Evolutionary conservation across 2,888 invertebrate genomes (phyloP).

Genomic region (Andrena minutula): DNA sequence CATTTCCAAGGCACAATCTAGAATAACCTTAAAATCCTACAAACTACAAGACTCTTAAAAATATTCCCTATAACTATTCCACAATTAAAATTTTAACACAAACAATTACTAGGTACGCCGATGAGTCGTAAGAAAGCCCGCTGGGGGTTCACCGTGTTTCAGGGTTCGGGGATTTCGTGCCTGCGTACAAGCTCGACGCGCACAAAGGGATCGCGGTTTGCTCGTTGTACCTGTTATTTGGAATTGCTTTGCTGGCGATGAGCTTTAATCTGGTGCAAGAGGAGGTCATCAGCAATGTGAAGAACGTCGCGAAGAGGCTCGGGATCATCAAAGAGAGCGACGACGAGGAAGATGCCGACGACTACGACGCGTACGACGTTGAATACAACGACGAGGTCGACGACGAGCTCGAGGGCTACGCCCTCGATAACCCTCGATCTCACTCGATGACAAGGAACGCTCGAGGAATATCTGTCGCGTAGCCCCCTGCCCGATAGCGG

Average conservation of each 20-base stretch:
- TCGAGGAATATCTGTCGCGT: slow-evolving; percentile 47
- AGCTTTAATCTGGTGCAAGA: slow-evolving; percentile 98
- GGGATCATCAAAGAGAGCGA: slow-evolving; percentile 94
- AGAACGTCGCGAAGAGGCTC: slow-evolving; percentile 93
- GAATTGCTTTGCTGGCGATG: slow-evolving; percentile 97
- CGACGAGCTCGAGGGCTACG: slow-evolving; percentile 64
- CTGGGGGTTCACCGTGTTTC: slow-evolving; percentile 34
- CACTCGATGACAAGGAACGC: slow-evolving; percentile 52
- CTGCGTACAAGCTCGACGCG: slow-evolving; percentile 89
- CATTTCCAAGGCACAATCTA: too few species aligned
- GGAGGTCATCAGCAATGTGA: slow-evolving; percentile 95
- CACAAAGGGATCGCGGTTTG: slow-evolving; percentile 92
- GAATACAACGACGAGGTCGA: slow-evolving; percentile 75
- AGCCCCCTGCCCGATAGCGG: background rate
- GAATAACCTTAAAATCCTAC: too few species aligned
- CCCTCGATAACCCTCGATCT: slow-evolving; percentile 56
- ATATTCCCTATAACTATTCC: too few species aligned
- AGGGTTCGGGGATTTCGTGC: slow-evolving; percentile 96
- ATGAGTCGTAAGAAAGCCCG: background rate
- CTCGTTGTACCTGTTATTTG: slow-evolving; percentile 96
- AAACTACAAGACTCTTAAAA: too few species aligned
- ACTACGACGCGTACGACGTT: slow-evolving; percentile 77
- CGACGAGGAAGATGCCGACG: slow-evolving; percentile 87
- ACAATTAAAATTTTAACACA: background rate
- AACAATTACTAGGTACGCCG: too few species aligned